Percentiles rank a stretch among this genome's conserved stretches.
phyloP scores from a whole-genome alignment of 2,113 vertebrate genomes.

The Phrynocephalus versicolor region DNA sequence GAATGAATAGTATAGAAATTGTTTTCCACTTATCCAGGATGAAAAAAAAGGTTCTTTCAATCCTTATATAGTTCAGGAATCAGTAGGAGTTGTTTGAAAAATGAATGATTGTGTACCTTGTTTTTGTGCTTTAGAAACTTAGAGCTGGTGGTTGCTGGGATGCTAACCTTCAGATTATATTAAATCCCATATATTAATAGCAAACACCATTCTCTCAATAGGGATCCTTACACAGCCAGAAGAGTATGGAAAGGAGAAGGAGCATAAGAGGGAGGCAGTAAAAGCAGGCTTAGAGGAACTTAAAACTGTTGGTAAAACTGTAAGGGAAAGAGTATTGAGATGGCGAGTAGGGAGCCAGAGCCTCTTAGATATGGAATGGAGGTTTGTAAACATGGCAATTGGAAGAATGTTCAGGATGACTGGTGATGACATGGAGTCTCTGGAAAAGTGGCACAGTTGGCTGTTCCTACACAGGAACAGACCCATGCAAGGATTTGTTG shows the following conservation, averaged over 20 bases:
- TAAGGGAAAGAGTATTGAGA: not conserved
- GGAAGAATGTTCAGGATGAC: not conserved
- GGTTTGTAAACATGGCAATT: not conserved
- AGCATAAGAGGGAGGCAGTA: not conserved
- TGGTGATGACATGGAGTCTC: not conserved
- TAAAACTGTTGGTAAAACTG: no score
- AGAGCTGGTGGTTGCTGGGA: not conserved
- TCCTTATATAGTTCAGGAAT: constrained; percentile 21
- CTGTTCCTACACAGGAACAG: not conserved
- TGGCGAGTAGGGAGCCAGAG: not conserved
- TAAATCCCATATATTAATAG: not conserved
- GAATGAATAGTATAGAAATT: not conserved
- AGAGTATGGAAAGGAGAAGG: no score
- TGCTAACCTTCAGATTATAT: not conserved
- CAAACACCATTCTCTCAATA: not conserved
- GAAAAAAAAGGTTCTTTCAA: constrained; percentile 16
- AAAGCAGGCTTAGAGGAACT: not conserved
- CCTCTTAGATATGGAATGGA: not conserved
- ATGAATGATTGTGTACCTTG: not conserved
- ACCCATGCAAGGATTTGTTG: not conserved
- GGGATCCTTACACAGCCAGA: not conserved
- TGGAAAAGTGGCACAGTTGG: not conserved
- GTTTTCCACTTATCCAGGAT: not conserved
- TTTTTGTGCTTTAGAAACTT: fast-evolving
- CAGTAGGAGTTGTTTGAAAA: not conserved